Base-by-base conservation (phyloP, 2,888 invertebrate species). In the Gryllus longicercus region DNA sequence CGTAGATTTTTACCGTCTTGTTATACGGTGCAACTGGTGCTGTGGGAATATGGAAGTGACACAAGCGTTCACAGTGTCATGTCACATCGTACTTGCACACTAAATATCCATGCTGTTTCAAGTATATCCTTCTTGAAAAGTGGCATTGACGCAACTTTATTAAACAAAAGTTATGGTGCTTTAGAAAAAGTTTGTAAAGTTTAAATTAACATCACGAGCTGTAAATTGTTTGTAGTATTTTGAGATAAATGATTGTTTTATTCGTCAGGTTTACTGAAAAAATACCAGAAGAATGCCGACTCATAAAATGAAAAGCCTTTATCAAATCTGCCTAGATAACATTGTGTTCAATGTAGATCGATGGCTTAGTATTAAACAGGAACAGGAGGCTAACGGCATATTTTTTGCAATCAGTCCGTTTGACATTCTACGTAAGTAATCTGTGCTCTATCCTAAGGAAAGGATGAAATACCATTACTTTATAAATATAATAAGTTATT, bases 341-440 rank as follows among this genome's bases (percentile, higher is more conserved):
- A 82, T 83, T 77, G 82, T 82, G 14, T 76, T 80, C 16, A 82
- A 82, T 79, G 79, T 81, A 25, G 78, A 79, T 21, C 78, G 81
- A 75, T 83, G 83, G 83, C 79, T 82, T 10, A 80, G 81, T 38
- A 51, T 79, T 5, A 82, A 82, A 76, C 76, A 81, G 63, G 63
- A 51, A 16, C 80, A 82, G 16, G 80, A 82, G 51, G 79, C 80
- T 49, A 80, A 74, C 11, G 79, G 79, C 21, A 25, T 79, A 21
- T 74, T 79, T n/a, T 75, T 38, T 38, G 38, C 38, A 38, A 38
- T 79, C 38, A 82, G 81, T 78, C 82, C 83, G 18, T 83, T 83
- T 79, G 82, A 83, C 76, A 80, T 79, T 63, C 79, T 83, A 21
- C 83, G 83, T 83, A 79, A 83, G 83, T 82, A 74, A 38, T 38